Evolutionary conservation across 2,797 vertebrate genomes (phyloP).

Genomic region (Antrozous pallidus): DNA sequence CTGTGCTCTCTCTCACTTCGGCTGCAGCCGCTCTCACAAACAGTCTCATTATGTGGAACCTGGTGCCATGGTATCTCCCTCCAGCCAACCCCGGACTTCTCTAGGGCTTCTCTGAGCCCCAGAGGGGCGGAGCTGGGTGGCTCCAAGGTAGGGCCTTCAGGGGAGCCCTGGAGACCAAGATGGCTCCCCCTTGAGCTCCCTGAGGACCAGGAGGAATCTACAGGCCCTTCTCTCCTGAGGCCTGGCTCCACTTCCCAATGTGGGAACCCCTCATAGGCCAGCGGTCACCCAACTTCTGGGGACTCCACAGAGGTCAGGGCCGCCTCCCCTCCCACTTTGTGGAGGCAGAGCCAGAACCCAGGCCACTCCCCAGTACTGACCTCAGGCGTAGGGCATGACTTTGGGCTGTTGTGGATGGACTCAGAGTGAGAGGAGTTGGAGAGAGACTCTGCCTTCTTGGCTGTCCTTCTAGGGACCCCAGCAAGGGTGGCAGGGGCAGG

Average conservation of each 20-base stretch:
- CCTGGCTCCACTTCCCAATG: background rate
- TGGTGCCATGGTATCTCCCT: conserved; percentile 17
- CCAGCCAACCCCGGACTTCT: background rate
- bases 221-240: background rate
- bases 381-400: conserved; percentile 95
- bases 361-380: conserved; percentile 78
- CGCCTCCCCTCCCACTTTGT: background rate
- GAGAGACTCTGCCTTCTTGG: conserved; percentile 85
- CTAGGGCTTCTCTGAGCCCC: background rate
- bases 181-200: background rate
- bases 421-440: conserved; percentile 92
- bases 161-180: background rate
- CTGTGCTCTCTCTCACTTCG: background rate
- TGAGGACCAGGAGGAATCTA: background rate
- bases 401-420: conserved; percentile 91
- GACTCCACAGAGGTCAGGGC: background rate
- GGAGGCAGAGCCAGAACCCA: background rate
- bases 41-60: background rate
- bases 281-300: background rate
- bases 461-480: conserved; percentile 83
- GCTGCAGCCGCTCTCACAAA: background rate
- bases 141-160: background rate
- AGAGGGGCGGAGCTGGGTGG: background rate
- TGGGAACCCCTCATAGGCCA: background rate
- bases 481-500: conserved; percentile 82